Base-by-base conservation (phyloP, 1,140 invertebrate genomes). In the Aricia agestis region DNA sequence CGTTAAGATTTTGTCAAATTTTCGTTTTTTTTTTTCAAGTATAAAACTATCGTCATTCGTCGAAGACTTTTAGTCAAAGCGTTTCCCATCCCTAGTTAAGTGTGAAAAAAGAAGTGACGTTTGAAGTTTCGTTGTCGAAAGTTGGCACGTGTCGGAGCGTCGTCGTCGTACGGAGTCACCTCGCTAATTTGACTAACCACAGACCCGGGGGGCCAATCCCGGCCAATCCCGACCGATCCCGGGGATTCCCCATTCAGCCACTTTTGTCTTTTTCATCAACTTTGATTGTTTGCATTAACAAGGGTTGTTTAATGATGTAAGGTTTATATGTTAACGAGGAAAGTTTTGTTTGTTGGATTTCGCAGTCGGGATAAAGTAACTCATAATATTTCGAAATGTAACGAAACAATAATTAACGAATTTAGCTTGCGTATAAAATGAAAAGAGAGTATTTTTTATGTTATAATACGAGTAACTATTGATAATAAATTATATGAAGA, bases 221-320 rank as follows among this genome's bases (percentile, higher is more conserved):
- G 58, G 5, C 13, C 59, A 66, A 67, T 68, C 41, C 19, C 17
- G 71, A 57, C 71, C 63, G 65, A 59, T 52, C 45, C 36, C 11
- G 45, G 19, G 19, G 59, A 63, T 18, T 25, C 59, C 59, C 45
- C 11, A 13, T 52, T 52, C 45, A 52, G 9, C 59, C 17, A 72
- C 71, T 72, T 72, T 66, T 72, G 71, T 72, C 71, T 72, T 72
- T 72, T 72, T 68, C 32, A 72, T 67, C 63, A 68, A 32, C 57
- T 68, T 63, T 68, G 71, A 72, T 72, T 72, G 71, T 72, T 72
- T 68, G 71, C 71, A 52, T 68, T 72, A 72, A 68, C 68, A 67
- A 72, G 71, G 58, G 59, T 32, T 72, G 69, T 52, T 13, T 52
- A 52, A 52, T 52, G 45, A 52, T 52, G 45, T 52, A 52, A 52